A percentile compares a stretch with the other conserved stretches of the same genome.
Evolutionary conservation across 1,140 invertebrate species (phyloP).

Genomic region (Zaprionus tsacasi): DNA sequence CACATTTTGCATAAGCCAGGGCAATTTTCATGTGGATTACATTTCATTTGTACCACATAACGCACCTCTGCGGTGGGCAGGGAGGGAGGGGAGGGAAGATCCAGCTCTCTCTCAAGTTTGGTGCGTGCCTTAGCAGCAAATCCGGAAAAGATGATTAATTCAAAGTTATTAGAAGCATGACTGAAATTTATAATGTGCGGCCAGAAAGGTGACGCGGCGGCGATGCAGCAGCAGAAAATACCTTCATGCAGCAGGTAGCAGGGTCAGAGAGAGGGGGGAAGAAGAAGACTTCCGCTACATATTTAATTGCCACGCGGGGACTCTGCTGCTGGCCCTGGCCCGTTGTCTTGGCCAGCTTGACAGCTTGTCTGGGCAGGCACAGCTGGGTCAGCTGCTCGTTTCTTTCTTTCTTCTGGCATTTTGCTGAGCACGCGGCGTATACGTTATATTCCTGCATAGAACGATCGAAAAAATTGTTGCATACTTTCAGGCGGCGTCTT

Average conservation of each 20-base stretch:
- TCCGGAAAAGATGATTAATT: conserved; percentile 82
- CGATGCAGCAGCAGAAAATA: background rate
- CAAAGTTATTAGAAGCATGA: conserved; percentile 84
- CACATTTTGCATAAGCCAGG: conserved; percentile 67
- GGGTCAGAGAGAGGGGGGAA: background rate
- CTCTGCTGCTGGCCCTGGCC: too few species aligned
- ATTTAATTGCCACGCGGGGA: background rate
- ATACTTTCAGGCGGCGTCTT: background rate
- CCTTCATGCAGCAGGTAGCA: background rate
- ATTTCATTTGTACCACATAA: conserved; percentile 56
- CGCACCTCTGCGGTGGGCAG: background rate
- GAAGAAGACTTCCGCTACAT: background rate
- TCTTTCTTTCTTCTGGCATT: too few species aligned
- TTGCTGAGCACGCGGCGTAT: too few species aligned
- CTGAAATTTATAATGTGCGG: conserved; percentile 80
- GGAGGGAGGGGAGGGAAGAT: too few species aligned
- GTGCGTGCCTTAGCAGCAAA: conserved; percentile 53
- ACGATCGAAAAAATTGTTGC: background rate
- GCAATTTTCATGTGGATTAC: conserved; percentile 76
- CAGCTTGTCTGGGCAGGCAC: too few species aligned
- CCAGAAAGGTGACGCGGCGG: conserved; percentile 28
- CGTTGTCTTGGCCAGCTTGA: background rate
- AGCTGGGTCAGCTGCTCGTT: too few species aligned
- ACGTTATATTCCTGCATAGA: too few species aligned
- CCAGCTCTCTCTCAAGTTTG: conserved; percentile 7